Evolutionary conservation across 2,888 invertebrate genomes (phyloP), one percentile per base, ranked within the genome.

Genomic region (Pyralis farinalis): DNA sequence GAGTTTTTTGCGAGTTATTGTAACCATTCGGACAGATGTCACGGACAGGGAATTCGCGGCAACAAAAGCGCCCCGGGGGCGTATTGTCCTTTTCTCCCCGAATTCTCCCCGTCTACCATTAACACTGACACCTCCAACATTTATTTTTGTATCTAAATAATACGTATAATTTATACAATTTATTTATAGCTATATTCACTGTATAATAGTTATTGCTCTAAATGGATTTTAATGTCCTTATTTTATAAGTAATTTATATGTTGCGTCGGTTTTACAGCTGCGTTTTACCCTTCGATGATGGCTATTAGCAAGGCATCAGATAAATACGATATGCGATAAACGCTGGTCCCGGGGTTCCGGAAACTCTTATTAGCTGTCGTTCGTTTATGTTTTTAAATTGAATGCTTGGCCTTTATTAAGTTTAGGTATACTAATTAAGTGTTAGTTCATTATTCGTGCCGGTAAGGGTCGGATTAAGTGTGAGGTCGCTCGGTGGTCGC

Each of bases 1-100:
- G 76, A 76, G 68, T 86, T 87, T 87, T 86, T 86, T 87, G 84
- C 80, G 72, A 76, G 79, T 82, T 85, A 84, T 85, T 85, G 86
- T 85, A 76, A 80, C 85, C 59, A 75, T 74, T 81, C 77, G 87
- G 87, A 85, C 87, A 88, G 87, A 87, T 88, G 87, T 87, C 87
- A 83, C 77, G 68, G 76, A 58, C 87, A 86, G 82, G 74, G 81
- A 73, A 71, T 75, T 73, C 71, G 62, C 63, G 74, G 53, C 66
- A 73, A 84, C 86, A 87, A 87, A 81, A 71, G 83, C 85, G 66
- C 85, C 69, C 77, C 81, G 82, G 86, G 86, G 78, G 79, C 73
- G 76, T 83, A 69, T 86, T 87, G 82, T 85, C 68, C 75, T 67
- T 62, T 58, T 60, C 64, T 48, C 71, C 70, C 75, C 74, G 65